Conservation (phyloP, 2,797 vertebrate species). For the Danio choprae region DNA sequence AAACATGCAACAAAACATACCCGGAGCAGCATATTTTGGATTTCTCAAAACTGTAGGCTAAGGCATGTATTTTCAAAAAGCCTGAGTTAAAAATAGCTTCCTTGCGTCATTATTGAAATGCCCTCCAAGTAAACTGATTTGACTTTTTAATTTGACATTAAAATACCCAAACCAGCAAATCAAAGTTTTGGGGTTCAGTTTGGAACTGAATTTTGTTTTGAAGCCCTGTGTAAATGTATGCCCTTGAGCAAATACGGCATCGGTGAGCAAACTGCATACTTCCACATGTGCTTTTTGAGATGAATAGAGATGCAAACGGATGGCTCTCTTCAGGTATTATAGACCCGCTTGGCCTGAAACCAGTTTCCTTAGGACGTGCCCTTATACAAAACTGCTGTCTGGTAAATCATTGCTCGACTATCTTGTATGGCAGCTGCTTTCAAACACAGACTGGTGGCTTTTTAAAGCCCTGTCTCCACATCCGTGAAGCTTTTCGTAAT, state of each 20-base stretch:
- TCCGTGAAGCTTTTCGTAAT: not conserved
- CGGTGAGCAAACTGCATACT: not conserved
- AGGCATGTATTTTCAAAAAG: too few species aligned
- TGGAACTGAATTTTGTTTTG: too few species aligned
- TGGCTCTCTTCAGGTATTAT: conserved; percentile 5
- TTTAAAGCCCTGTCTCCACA: not conserved
- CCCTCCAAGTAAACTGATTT: too few species aligned
- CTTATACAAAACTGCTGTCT: not conserved
- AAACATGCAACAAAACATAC: too few species aligned
- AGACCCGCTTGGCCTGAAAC: not conserved
- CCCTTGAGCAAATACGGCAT: conserved; percentile 5
- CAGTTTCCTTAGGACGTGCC: not conserved
- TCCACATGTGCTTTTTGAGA: not conserved
- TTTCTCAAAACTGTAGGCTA: too few species aligned
- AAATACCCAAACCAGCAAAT: too few species aligned
- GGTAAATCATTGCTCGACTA: not conserved
- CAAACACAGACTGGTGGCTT: not conserved
- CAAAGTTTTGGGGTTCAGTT: too few species aligned
- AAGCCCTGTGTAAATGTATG: not conserved
- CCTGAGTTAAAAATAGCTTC: too few species aligned
- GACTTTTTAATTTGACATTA: too few species aligned
- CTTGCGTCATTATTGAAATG: too few species aligned
- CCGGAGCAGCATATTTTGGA: too few species aligned
- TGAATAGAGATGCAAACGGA: not conserved
- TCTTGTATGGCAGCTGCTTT: conserved; percentile 26